A percentile compares a stretch with the other conserved stretches of the same genome.
Conservation (phyloP, 1,140 invertebrate genomes). For the Pseudomyrmex dendroicus region DNA sequence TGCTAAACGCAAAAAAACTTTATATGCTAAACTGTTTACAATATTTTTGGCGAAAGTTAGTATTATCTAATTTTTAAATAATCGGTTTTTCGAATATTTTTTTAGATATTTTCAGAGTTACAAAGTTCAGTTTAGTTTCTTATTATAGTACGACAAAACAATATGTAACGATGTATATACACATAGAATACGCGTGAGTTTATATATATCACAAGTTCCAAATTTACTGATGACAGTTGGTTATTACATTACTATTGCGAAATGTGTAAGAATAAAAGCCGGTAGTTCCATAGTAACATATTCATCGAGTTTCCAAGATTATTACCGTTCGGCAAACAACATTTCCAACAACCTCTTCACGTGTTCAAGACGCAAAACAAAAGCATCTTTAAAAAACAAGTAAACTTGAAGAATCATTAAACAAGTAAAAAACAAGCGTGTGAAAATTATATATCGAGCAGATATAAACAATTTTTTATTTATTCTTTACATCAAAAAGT, state of each 20-base stretch:
- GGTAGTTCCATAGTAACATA: background rate
- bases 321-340: constrained; percentile 15
- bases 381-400: background rate
- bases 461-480: too few relatives aligned
- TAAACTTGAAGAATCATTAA: background rate
- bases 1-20: background rate
- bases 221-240: constrained; percentile 12
- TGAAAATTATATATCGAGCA: background rate
- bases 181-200: background rate
- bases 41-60: background rate
- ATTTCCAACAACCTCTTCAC: constrained; percentile 35
- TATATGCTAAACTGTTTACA: background rate
- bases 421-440: background rate
- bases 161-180: background rate
- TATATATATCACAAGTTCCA: constrained; percentile 14
- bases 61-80: background rate
- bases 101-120: background rate
- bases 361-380: background rate
- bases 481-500: background rate
- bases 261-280: constrained; percentile 4
- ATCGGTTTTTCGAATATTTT: background rate
- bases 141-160: background rate
- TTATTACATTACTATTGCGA: constrained; percentile 13
- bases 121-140: background rate
- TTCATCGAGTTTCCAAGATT: constrained; percentile 31